Evolutionary conservation across 2,888 invertebrate species (phyloP).

Genomic region (Quadriops clusia): DNA sequence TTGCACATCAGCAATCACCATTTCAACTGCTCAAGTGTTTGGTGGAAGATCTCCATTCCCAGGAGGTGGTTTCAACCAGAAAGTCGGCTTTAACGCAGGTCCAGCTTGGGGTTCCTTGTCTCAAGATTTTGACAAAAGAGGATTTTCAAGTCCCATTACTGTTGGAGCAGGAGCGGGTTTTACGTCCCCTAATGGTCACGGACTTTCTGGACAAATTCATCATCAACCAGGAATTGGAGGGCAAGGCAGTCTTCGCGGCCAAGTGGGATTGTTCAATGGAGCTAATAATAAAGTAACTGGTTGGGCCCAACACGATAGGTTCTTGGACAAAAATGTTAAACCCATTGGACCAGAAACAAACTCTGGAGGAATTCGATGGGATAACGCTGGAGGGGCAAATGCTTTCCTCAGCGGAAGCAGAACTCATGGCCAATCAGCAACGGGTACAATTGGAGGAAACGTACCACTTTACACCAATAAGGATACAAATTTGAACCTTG

Average conservation of each 20-base stretch:
- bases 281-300: constrained; percentile 6
- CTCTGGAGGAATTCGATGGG: constrained; percentile 6
- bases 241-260: constrained; percentile 7
- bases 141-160: constrained; percentile 7
- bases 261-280: constrained; percentile 5
- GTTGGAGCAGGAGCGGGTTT: constrained; percentile 5
- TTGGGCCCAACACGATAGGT: constrained; percentile 10
- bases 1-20: no score
- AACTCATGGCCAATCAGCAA: background rate
- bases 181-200: background rate
- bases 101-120: constrained; percentile 13
- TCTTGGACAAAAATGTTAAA: constrained; percentile 9
- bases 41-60: constrained; percentile 7
- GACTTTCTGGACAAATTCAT: constrained; percentile 4
- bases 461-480: constrained; percentile 2
- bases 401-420: constrained; percentile 2
- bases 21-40: no score
- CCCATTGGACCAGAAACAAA: constrained; percentile 10
- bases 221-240: constrained; percentile 10
- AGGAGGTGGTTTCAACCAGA: constrained; percentile 6
- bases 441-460: background rate
- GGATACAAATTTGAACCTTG: constrained; percentile 4
- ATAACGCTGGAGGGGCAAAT: constrained; percentile 1
- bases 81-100: constrained; percentile 10
- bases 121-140: constrained; percentile 6